A percentile compares a stretch with the other conserved stretches of the same genome.
Conservation (phyloP, 2,888 invertebrate genomes). For the Plemyria rubiginata region DNA sequence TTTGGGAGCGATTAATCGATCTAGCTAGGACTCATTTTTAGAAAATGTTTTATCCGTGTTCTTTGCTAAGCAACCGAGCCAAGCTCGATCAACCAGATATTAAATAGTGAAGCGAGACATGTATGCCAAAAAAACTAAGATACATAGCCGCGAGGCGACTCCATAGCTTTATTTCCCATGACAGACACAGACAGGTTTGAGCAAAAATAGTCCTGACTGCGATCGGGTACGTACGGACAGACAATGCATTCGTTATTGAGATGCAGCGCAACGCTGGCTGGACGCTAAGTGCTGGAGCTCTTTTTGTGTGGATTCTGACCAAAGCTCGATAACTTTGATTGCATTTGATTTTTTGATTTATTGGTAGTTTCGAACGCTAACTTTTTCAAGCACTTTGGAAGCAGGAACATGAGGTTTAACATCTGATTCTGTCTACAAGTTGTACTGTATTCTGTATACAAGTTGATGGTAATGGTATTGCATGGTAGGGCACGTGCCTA, state of each 20-base stretch:
- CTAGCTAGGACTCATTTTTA: too few species aligned
- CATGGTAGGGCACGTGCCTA: too few species aligned
- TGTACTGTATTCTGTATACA: too few species aligned
- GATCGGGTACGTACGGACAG: slow-evolving; percentile 68
- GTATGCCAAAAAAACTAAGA: neutral
- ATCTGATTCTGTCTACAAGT: too few species aligned
- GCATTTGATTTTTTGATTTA: slow-evolving; percentile 9
- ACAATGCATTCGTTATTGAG: slow-evolving; percentile 83
- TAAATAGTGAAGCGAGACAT: too few species aligned
- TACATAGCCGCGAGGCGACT: slow-evolving; percentile 39
- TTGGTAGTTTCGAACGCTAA: neutral
- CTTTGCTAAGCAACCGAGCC: too few species aligned
- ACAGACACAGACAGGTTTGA: slow-evolving; percentile 79
- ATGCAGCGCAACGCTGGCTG: slow-evolving; percentile 52
- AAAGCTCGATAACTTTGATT: neutral
- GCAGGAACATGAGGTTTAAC: too few species aligned
- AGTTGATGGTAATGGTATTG: too few species aligned
- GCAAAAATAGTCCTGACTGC: slow-evolving; percentile 78
- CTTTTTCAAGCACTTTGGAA: too few species aligned
- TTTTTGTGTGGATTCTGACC: slow-evolving; percentile 31
- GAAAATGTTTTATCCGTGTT: too few species aligned
- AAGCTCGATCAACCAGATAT: too few species aligned
- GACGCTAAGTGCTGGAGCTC: slow-evolving; percentile 28
- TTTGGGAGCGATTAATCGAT: too few species aligned
- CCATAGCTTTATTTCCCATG: slow-evolving; percentile 56